Conservation (phyloP, 2,888 invertebrate species). For the Iphiclides podalirius region DNA sequence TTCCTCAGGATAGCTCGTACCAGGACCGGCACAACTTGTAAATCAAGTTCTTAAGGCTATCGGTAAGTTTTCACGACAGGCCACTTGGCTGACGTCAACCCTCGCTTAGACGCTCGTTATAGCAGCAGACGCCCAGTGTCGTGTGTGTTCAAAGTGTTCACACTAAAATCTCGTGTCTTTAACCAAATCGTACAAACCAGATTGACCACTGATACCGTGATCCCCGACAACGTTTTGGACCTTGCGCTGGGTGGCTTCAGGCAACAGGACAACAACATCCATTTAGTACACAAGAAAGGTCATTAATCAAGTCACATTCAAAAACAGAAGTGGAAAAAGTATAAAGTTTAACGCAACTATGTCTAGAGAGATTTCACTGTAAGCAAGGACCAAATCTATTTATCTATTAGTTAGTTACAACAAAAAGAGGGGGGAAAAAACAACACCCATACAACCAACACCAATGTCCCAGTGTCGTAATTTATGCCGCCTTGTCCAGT, state of each 20-base stretch:
- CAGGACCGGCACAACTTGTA: too few relatives aligned
- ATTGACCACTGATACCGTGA: constrained; percentile 77
- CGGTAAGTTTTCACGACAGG: too few relatives aligned
- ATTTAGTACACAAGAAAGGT: constrained; percentile 45
- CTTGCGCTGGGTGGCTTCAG: constrained; percentile 72
- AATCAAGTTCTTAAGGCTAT: too few relatives aligned
- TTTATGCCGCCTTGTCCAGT: too few relatives aligned
- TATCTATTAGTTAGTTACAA: too few relatives aligned
- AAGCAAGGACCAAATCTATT: too few relatives aligned
- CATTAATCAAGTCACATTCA: not conserved
- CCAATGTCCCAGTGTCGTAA: not conserved
- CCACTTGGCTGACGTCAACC: too few relatives aligned
- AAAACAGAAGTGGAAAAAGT: not conserved
- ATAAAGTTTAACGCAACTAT: too few relatives aligned
- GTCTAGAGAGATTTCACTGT: too few relatives aligned
- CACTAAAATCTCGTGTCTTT: constrained; percentile 48
- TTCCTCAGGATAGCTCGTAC: too few relatives aligned
- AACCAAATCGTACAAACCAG: constrained; percentile 71
- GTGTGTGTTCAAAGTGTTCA: too few relatives aligned
- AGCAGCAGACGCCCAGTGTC: constrained; percentile 49
- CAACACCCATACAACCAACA: not conserved
- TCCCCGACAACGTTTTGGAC: constrained; percentile 74
- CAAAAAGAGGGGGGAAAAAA: not conserved
- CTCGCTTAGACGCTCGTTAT: constrained; percentile 20
- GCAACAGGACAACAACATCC: constrained; percentile 62